phyloP scores from a whole-genome alignment of 1,140 invertebrate genomes.

The Pentalonia nigronervosa region DNA sequence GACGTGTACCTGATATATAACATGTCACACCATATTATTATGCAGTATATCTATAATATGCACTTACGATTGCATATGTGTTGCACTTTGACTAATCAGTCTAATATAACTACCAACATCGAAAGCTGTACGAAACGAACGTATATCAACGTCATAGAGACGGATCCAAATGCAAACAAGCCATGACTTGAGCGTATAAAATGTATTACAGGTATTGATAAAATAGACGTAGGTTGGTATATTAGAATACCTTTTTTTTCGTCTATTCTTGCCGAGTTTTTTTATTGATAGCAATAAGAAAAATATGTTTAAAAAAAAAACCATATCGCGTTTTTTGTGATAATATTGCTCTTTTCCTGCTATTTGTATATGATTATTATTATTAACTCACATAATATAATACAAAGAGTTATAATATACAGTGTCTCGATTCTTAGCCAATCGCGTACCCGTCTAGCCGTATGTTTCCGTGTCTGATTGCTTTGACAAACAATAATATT shows the following conservation, averaged over 20 bases:
- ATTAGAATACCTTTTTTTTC: background rate
- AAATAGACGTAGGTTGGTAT: conserved; percentile 8
- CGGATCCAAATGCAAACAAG: background rate
- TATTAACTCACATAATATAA: background rate
- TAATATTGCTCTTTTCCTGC: background rate
- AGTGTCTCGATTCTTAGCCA: background rate
- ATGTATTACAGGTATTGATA: background rate
- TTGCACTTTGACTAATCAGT: background rate
- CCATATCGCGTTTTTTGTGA: background rate
- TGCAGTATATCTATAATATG: background rate
- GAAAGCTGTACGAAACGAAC: background rate
- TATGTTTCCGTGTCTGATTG: conserved; percentile 27
- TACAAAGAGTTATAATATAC: background rate
- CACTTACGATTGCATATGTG: background rate
- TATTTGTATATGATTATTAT: background rate
- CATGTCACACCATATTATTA: background rate
- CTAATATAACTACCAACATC: background rate
- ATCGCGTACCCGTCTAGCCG: conserved; percentile 1
- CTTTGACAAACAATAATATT: background rate
- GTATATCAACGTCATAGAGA: background rate
- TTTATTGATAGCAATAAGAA: background rate
- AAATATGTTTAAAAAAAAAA: background rate
- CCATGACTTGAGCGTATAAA: background rate
- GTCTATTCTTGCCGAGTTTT: background rate
- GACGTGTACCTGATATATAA: background rate